Evolutionary conservation across 2,797 vertebrate genomes (phyloP), one percentile per base, ranked within the genome.

Genomic region (Lagorchestes hirsutus): DNA sequence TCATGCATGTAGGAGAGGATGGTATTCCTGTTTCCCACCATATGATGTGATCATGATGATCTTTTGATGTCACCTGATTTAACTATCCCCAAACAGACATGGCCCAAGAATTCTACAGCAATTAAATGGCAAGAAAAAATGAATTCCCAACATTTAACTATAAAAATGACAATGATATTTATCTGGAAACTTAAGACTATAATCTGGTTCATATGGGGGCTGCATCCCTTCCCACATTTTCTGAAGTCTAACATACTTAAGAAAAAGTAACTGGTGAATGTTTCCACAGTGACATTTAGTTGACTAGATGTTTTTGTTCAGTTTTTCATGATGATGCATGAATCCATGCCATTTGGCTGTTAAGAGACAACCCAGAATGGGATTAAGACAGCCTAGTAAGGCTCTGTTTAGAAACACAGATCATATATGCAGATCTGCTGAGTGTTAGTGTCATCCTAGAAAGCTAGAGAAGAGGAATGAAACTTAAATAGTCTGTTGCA

Each of bases 301-400:
- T 93, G 95, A 95, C 34, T 50, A 18, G 22, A 93, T 29, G 67
- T 82, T 82, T 82, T 40, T 40, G 56, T 54, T 92, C 54, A 74
- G 62, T 67, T 94, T 96, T 97, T 93, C 91, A 93, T 96, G 91
- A 93, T 62, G 95, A 94, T 50, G 92, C 55, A 54, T 4, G 13
- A 93, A 95, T 56, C 54, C 6, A 91, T 34, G 91, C 46, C 46
- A 90, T 2, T 46, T 52, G 56, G 95, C 95, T 96, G 96, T 97
- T 96, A 96, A 93, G 96, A 90, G 96, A 94, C 94, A 67, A 55
- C 92, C 90, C 82, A 94, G 94, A 95, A 95, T 29, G 13, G 55
- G 57, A 57, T 94, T 93, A 96, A 95, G 92, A 93, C 46, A n/a
- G 87, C 74, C 92, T 97, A 97, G 97, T 96, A 95, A 96, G 74